A percentile compares a stretch with the other conserved stretches of the same genome.
Conservation (phyloP, 2,113 vertebrate genomes). For the Anthoscopus minutus region DNA sequence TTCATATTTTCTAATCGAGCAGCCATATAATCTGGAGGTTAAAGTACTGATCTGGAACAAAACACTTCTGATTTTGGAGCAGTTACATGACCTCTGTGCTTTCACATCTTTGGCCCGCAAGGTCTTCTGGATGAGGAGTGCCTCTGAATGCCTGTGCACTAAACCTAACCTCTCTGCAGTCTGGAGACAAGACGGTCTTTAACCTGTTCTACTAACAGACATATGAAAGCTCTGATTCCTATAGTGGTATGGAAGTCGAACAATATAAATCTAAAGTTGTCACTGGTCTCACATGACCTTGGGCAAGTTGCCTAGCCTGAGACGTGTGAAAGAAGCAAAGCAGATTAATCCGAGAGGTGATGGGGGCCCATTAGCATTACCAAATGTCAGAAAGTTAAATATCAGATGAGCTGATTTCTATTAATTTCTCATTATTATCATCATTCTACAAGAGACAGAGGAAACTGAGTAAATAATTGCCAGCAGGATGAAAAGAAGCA, state of each 20-base stretch:
- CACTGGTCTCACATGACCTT: background rate
- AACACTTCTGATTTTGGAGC: background rate
- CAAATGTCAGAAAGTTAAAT: background rate
- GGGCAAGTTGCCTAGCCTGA: background rate
- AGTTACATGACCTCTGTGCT: background rate
- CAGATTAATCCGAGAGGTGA: background rate
- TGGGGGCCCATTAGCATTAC: background rate
- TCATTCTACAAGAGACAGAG: background rate
- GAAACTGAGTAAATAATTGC: background rate
- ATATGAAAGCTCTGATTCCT: background rate
- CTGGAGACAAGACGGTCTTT: background rate
- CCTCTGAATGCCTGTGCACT: background rate
- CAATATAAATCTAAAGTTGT: background rate
- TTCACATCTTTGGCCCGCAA: background rate
- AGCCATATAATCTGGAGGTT: background rate
- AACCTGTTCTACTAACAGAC: background rate
- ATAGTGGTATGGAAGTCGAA: background rate
- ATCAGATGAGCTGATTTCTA: background rate
- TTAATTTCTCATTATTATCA: background rate
- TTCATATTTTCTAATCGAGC: background rate
- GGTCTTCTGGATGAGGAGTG: background rate
- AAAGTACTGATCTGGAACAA: background rate
- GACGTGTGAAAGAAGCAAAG: background rate
- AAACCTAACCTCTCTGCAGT: background rate
- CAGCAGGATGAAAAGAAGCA: background rate